Conservation (phyloP, 1,140 invertebrate species). For the Brachionus sp. region DNA sequence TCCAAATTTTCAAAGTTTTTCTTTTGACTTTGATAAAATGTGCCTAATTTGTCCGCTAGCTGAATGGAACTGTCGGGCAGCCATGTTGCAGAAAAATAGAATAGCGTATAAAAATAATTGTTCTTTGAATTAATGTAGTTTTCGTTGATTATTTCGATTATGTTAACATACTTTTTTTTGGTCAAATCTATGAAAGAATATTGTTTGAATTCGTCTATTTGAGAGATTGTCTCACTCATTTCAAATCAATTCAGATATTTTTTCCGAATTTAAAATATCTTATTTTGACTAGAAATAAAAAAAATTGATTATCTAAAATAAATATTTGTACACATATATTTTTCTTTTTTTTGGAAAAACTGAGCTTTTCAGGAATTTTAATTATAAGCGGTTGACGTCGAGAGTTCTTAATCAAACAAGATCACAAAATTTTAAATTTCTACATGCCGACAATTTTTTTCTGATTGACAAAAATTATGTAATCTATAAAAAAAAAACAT, state of each 20-base stretch:
- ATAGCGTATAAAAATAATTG: not conserved
- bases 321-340: not conserved
- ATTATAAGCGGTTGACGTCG: not conserved
- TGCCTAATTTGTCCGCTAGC: not conserved
- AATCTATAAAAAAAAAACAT: not conserved
- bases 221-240: not conserved
- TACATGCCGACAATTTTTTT: not conserved
- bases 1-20: not conserved
- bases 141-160: not conserved
- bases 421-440: not conserved
- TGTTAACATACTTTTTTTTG: not conserved
- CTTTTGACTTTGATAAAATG: not conserved
- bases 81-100: conserved; percentile 33
- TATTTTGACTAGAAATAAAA: not conserved
- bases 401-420: not conserved
- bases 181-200: not conserved
- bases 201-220: conserved; percentile 3
- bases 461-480: not conserved
- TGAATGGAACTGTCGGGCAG: not conserved
- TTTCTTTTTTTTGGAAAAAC: not conserved
- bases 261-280: not conserved
- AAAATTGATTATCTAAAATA: not conserved
- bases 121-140: not conserved
- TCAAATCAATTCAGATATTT: not conserved
- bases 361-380: not conserved